Conservation (phyloP, 2,888 invertebrate species). For the Luperina nickerlii region DNA sequence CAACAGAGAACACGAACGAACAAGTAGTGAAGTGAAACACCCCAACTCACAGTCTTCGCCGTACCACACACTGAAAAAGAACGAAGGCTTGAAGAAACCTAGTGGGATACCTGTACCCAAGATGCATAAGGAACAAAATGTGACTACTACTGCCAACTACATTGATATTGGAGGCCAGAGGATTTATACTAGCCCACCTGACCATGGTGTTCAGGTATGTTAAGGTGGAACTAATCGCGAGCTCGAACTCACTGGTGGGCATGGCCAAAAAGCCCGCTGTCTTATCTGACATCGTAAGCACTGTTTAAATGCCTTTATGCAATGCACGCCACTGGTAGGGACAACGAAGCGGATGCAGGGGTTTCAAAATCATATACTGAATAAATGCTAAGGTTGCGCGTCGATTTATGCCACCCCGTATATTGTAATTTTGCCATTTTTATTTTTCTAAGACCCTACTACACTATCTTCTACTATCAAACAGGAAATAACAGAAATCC, state of each 20-base stretch:
- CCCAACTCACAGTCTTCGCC: slow-evolving; percentile 85
- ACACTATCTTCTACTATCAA: neutral
- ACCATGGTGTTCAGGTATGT: slow-evolving; percentile 88
- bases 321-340: too few species aligned
- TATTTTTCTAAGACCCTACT: neutral
- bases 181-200: slow-evolving; percentile 88
- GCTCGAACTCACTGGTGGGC: too few species aligned
- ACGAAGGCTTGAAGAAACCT: slow-evolving; percentile 83
- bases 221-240: too few species aligned
- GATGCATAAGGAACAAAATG: slow-evolving; percentile 84
- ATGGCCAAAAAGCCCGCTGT: too few species aligned
- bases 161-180: slow-evolving; percentile 88
- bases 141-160: slow-evolving; percentile 84
- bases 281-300: too few species aligned
- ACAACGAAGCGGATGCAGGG: neutral
- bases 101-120: slow-evolving; percentile 88
- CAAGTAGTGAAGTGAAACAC: slow-evolving; percentile 87
- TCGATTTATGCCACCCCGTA: neutral
- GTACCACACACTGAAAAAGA: slow-evolving; percentile 87
- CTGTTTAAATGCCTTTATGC: too few species aligned
- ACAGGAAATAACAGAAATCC: slow-evolving; percentile 95
- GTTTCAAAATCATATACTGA: neutral
- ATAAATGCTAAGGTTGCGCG: neutral
- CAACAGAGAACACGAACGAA: slow-evolving; percentile 87
- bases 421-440: neutral